Evolutionary conservation across 2,888 invertebrate genomes (phyloP).

Genomic region (Volucella inanis): DNA sequence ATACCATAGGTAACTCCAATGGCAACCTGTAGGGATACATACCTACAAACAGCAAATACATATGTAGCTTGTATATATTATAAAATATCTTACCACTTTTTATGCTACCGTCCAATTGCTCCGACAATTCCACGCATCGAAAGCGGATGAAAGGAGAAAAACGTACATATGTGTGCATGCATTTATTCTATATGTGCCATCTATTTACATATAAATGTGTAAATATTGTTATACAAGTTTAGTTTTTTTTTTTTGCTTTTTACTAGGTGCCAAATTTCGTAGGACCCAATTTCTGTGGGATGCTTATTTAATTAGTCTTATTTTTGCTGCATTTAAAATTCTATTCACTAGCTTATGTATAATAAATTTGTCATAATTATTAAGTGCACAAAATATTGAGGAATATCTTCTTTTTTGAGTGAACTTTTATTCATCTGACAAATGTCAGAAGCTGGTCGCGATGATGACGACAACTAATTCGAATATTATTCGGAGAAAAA

Average conservation of each 20-base stretch:
- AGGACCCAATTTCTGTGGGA: no score
- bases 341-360: no score
- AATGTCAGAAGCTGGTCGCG: not conserved
- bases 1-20: not conserved
- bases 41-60: not conserved
- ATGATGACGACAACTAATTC: constrained; percentile 41
- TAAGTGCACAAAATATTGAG: not conserved
- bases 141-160: constrained; percentile 3
- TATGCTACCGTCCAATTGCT: constrained; percentile 5
- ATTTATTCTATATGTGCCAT: not conserved
- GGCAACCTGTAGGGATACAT: constrained; percentile 26
- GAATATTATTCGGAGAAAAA: not conserved
- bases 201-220: no score
- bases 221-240: no score
- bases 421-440: no score
- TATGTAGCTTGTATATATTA: no score
- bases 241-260: no score
- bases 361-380: no score
- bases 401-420: not conserved
- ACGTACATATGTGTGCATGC: not conserved
- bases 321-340: no score
- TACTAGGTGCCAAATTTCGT: no score
- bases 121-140: constrained; percentile 12
- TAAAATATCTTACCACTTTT: constrained; percentile 60
- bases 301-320: no score